phyloP scores from a whole-genome alignment of 2,797 vertebrate species.

The Neomorphus geoffroyi region DNA sequence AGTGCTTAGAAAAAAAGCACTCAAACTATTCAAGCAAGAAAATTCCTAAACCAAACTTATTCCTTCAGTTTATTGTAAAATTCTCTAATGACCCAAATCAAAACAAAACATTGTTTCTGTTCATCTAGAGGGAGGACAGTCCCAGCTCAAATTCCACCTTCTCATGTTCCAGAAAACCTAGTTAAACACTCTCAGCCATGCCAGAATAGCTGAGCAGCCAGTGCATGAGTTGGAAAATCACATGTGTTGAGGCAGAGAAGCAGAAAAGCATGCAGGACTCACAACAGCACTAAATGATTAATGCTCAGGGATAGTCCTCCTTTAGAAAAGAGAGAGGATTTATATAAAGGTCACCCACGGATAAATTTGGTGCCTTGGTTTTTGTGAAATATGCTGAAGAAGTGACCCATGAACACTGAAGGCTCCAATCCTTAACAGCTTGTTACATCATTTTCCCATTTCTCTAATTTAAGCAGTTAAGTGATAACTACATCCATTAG shows the following conservation, averaged over 20 bases:
- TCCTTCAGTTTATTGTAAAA: background rate
- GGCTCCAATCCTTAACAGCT: background rate
- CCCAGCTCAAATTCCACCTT: constrained; percentile 13
- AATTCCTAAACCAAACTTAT: background rate
- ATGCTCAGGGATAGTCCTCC: constrained; percentile 53
- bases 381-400: background rate
- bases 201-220: background rate
- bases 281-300: background rate
- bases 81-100: background rate
- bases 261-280: constrained; percentile 40
- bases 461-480: background rate
- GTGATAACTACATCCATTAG: background rate
- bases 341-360: background rate
- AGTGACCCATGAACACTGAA: background rate
- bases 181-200: background rate
- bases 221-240: background rate
- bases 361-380: background rate
- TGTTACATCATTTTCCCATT: background rate
- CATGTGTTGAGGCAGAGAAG: background rate
- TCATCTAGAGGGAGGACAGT: background rate
- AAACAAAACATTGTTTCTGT: background rate
- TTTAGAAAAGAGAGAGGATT: constrained; percentile 64
- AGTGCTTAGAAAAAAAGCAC: background rate
- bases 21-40: background rate
- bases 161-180: background rate